Evolutionary conservation across 2,113 vertebrate genomes (phyloP).

Genomic region (Vidua chalybeata): DNA sequence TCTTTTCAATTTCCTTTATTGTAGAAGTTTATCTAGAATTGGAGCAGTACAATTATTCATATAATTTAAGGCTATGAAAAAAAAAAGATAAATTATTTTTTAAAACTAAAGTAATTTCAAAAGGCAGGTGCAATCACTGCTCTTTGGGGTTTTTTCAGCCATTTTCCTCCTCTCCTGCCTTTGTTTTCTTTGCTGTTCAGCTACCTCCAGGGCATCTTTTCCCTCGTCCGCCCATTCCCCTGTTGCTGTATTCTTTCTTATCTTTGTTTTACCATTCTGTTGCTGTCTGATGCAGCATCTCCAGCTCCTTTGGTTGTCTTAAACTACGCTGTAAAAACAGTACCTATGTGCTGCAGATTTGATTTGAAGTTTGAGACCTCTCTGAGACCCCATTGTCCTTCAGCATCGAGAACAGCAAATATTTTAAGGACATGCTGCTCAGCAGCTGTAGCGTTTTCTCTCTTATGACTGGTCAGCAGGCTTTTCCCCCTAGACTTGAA

Average conservation of each 20-base stretch:
- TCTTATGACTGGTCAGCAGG: conserved; percentile 32
- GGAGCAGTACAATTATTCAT: not conserved
- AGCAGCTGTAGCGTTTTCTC: not conserved
- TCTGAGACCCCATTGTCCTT: not conserved
- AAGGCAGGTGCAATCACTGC: not conserved
- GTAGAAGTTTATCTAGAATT: not conserved
- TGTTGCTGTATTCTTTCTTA: not conserved
- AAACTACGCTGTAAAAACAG: not conserved
- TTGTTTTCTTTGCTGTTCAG: not conserved
- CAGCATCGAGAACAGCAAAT: not conserved
- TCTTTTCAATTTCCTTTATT: not conserved
- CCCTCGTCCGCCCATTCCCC: not conserved
- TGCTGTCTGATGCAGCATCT: not conserved
- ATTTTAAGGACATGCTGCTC: conserved; percentile 16
- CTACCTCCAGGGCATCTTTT: not conserved
- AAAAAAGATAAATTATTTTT: not conserved
- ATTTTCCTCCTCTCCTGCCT: not conserved
- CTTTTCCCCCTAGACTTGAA: conserved; percentile 12
- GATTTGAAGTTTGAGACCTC: not conserved
- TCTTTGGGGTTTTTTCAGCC: not conserved
- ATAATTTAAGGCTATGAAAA: not conserved
- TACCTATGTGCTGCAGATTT: not conserved
- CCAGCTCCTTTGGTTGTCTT: not conserved
- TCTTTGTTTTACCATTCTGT: not conserved
- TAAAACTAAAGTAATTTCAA: not conserved